A percentile compares a stretch with the other conserved stretches of the same genome.
Conservation (phyloP, 2,888 invertebrate genomes). For the Cecidostiba fungosa region DNA sequence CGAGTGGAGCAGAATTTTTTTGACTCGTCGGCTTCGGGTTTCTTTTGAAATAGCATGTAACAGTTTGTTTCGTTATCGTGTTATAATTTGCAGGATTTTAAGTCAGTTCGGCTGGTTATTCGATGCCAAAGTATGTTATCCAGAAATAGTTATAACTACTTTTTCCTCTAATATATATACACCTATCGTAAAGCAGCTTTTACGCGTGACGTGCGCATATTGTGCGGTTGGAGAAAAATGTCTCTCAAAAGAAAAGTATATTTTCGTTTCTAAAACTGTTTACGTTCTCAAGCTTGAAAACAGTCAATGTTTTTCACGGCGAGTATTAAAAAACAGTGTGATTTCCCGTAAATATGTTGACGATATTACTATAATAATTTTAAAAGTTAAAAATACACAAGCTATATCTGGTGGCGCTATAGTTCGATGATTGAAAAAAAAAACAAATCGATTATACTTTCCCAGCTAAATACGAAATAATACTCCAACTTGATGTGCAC, state of each 20-base stretch:
- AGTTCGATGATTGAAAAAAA: too few species aligned
- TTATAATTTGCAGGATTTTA: too few species aligned
- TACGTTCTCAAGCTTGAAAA: conserved; percentile 10
- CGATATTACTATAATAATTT: background rate
- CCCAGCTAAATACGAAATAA: too few species aligned
- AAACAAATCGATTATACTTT: too few species aligned
- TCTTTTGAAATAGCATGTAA: conserved; percentile 11
- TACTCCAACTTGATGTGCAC: too few species aligned
- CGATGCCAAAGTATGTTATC: too few species aligned
- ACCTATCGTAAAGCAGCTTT: conserved; percentile 13
- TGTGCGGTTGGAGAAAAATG: background rate
- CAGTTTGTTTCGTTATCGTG: too few species aligned
- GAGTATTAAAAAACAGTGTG: background rate
- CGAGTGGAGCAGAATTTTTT: background rate
- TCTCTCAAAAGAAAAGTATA: background rate
- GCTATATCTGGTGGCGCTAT: too few species aligned
- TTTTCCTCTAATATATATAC: background rate
- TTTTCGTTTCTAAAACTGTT: background rate
- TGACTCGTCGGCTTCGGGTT: background rate
- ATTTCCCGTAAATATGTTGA: background rate
- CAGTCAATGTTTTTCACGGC: background rate
- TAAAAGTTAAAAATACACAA: background rate
- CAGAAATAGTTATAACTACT: too few species aligned
- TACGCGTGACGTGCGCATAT: background rate
- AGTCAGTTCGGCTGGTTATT: too few species aligned